Evolutionary conservation across 2,888 invertebrate genomes (phyloP).

Genomic region (Bhutanitis thaidina): DNA sequence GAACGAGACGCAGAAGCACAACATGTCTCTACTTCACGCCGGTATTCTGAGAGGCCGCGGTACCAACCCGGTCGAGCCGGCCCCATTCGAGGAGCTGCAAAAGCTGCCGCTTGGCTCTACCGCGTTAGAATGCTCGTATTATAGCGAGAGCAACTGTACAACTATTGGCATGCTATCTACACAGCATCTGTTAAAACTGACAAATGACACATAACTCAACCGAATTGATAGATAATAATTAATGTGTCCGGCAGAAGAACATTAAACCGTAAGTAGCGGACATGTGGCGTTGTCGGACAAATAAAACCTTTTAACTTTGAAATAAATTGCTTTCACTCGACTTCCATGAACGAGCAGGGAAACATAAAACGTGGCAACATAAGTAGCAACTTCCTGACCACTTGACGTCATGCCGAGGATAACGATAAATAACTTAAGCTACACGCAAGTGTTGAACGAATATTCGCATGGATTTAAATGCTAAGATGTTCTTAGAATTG

Average conservation of each 20-base stretch:
- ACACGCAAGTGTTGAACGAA: constrained; percentile 24
- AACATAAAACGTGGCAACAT: constrained; percentile 21
- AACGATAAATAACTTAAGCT: constrained; percentile 35
- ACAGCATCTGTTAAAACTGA: neutral
- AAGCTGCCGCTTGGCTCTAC: too few relatives aligned
- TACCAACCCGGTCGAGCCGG: too few relatives aligned
- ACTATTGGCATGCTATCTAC: constrained; percentile 1
- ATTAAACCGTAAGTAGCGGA: constrained; percentile 5
- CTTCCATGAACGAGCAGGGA: constrained; percentile 8
- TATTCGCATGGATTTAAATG: neutral
- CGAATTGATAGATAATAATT: constrained; percentile 12
- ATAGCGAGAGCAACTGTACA: too few relatives aligned
- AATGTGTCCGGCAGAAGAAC: constrained; percentile 11
- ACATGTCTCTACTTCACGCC: too few relatives aligned
- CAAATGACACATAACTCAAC: constrained; percentile 1
- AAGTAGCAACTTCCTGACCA: constrained; percentile 41
- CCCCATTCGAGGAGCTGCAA: too few relatives aligned
- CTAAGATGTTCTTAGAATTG: too few relatives aligned
- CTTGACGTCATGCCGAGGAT: constrained; percentile 31
- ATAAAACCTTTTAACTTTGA: constrained; percentile 17
- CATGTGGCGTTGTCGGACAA: constrained; percentile 9
- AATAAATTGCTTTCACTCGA: constrained; percentile 18
- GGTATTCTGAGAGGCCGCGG: too few relatives aligned
- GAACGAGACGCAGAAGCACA: too few relatives aligned
- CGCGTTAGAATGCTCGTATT: too few relatives aligned